phyloP scores from a whole-genome alignment of 2,888 invertebrate genomes.

The Drosophila paranaensis region DNA sequence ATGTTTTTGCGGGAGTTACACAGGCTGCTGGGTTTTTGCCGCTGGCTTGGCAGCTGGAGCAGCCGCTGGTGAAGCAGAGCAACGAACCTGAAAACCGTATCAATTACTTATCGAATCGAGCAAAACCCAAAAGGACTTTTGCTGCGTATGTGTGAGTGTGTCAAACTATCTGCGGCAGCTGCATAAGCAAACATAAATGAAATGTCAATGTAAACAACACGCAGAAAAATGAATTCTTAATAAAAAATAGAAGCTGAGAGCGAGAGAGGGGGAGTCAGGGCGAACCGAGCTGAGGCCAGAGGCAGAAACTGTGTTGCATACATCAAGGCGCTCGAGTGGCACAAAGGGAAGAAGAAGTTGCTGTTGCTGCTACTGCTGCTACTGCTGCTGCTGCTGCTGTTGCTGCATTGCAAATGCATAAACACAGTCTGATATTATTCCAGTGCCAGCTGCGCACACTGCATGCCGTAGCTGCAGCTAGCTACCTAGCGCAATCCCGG shows the following conservation, averaged over 20 bases:
- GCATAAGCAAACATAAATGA: conserved; percentile 67
- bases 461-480: conserved; percentile 41
- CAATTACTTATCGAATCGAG: conserved; percentile 56
- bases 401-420: conserved; percentile 75
- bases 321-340: conserved; percentile 60
- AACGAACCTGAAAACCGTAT: conserved; percentile 54
- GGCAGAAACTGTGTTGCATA: conserved; percentile 45
- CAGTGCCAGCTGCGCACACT: conserved; percentile 72
- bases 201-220: conserved; percentile 70
- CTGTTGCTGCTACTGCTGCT: conserved; percentile 42
- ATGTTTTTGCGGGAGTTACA: conserved; percentile 9
- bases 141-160: conserved; percentile 26
- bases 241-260: conserved; percentile 30
- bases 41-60: conserved; percentile 12
- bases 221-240: conserved; percentile 71
- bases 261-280: neutral
- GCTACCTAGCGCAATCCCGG: neutral
- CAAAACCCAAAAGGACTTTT: conserved; percentile 48
- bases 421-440: conserved; percentile 79
- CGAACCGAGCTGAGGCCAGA: neutral
- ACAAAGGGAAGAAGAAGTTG: conserved; percentile 25
- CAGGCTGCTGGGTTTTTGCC: conserved; percentile 8
- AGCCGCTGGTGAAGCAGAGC: conserved; percentile 22
- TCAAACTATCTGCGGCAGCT: conserved; percentile 54
- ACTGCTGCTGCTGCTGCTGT: conserved; percentile 51